A percentile compares a stretch with the other conserved stretches of the same genome.
These are phyloP conservation scores for Tetranychus truncatus DNA, from an alignment of 2,888 invertebrate species.

Conservation along the genomic window DNA sequence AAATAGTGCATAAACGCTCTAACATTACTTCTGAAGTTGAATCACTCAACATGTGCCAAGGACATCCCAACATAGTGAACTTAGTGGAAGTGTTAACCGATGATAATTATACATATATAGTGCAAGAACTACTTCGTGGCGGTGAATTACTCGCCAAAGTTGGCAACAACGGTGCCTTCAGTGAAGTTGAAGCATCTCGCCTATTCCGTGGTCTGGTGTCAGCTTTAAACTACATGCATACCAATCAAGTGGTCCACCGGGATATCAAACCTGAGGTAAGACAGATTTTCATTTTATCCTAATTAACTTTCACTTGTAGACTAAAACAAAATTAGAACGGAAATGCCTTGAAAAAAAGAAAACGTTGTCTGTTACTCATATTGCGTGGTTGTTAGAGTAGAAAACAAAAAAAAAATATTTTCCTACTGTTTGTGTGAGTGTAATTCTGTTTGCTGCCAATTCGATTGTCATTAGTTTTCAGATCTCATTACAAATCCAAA, in stretches of 20 bases:
- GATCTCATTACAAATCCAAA: too few relatives aligned
- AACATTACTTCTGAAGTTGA: slow-evolving; percentile 55
- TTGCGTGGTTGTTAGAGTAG: too few relatives aligned
- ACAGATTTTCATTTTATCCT: slow-evolving; percentile 10
- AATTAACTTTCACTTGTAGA: background rate
- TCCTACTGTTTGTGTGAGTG: too few relatives aligned
- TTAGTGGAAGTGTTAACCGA: slow-evolving; percentile 66
- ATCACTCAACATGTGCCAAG: slow-evolving; percentile 61
- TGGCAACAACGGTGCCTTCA: slow-evolving; percentile 46
- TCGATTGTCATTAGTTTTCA: too few relatives aligned
- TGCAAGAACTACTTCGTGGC: slow-evolving; percentile 64
- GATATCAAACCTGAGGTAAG: slow-evolving; percentile 80
- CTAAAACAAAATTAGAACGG: too few relatives aligned
- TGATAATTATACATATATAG: slow-evolving; percentile 66
- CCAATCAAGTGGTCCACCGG: slow-evolving; percentile 63
- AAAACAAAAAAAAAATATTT: too few relatives aligned
- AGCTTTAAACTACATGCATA: slow-evolving; percentile 69
- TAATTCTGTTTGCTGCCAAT: too few relatives aligned
- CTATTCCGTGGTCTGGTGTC: slow-evolving; percentile 62
- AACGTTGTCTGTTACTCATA: too few relatives aligned
- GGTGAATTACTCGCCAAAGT: slow-evolving; percentile 58
- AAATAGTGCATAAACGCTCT: slow-evolving; percentile 52
- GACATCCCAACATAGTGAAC: slow-evolving; percentile 67
- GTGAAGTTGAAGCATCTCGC: slow-evolving; percentile 56
- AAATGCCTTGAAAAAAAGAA: background rate